Evolutionary conservation across 2,113 vertebrate species (phyloP), one percentile per base, ranked within the genome.

Genomic region (Catagonus wagneri): DNA sequence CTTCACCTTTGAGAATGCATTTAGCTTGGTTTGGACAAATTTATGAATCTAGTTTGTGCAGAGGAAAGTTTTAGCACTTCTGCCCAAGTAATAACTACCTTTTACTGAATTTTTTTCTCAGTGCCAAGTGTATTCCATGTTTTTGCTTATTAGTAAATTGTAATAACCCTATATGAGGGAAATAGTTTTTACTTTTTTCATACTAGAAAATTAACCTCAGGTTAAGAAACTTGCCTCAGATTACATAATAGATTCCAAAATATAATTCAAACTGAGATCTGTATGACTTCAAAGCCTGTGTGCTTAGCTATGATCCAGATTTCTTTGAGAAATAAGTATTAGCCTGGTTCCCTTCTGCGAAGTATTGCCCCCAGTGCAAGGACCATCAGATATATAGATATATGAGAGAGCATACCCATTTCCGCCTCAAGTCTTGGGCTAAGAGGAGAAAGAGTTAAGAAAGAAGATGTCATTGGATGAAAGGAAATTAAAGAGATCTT

Each of bases 401-500:
- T 2, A 27, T 72, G 88, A 52, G 29, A 75, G 58, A 81, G 6
- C 72, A 52, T 29, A 34, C 74, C 32, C 44, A 66, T 71, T 95
- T 58, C 17, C 32, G 27, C 63, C n/a, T 58, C 29, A 72, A 86
- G 44, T 22, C 63, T 17, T 52, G 13, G 16, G 34, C 3, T 75
- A 19, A 74, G 50, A 65, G 10, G 8, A 32, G 50, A 9, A 27
- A 54, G 58, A 36, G 25, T 63, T 72, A 56, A 78, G 87, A 68
- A 56, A 34, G 36, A 61, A 61, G 27, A 86, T 71, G 54, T 78
- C 79, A 78, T 54, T 78, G 66, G 52, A 71, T 71, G 39, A 78
- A 95, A 90, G 32, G 25, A 95, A 78, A 23, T 66, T 84, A 84
- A 63, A 92, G 61, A 93, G 29, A 52, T 36, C 36, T 60, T 22